These are phyloP conservation scores for Acromyrmex heyeri DNA, from an alignment of 1,140 invertebrate species.

Conservation along the genomic window DNA sequence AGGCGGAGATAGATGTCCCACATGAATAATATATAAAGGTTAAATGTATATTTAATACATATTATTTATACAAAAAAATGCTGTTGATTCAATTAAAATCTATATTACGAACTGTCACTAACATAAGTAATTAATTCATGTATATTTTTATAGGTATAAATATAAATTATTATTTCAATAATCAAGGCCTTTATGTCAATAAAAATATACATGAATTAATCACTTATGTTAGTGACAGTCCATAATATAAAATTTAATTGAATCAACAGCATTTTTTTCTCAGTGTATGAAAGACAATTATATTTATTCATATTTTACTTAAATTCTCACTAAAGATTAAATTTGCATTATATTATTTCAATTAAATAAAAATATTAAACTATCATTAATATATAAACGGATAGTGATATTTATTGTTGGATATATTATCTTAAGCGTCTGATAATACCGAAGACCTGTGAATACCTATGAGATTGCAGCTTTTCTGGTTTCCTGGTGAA, in stretches of 20 bases:
- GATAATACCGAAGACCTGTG: conserved; percentile 47
- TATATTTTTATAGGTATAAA: too few relatives aligned
- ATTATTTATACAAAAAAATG: background rate
- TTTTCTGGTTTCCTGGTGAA: conserved; percentile 69
- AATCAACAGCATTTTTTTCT: too few relatives aligned
- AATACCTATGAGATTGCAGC: conserved; percentile 62
- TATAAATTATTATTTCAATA: too few relatives aligned
- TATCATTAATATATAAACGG: conserved; percentile 9
- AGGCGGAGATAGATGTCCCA: too few relatives aligned
- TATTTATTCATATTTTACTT: background rate
- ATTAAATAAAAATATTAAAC: background rate
- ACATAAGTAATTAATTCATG: too few relatives aligned
- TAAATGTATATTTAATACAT: background rate
- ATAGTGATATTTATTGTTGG: conserved; percentile 16
- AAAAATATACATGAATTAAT: too few relatives aligned
- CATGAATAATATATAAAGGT: too few relatives aligned
- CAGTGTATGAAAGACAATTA: background rate
- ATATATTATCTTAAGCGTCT: conserved; percentile 35
- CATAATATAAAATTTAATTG: too few relatives aligned
- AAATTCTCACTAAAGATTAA: background rate
- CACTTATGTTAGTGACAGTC: too few relatives aligned
- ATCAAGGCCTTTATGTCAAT: too few relatives aligned
- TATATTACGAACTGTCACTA: too few relatives aligned
- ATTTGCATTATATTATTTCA: background rate
- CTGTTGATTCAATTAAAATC: too few relatives aligned